These are phyloP conservation scores for Karalla daura DNA, from an alignment of 2,797 vertebrate species.

Conservation along the genomic window DNA sequence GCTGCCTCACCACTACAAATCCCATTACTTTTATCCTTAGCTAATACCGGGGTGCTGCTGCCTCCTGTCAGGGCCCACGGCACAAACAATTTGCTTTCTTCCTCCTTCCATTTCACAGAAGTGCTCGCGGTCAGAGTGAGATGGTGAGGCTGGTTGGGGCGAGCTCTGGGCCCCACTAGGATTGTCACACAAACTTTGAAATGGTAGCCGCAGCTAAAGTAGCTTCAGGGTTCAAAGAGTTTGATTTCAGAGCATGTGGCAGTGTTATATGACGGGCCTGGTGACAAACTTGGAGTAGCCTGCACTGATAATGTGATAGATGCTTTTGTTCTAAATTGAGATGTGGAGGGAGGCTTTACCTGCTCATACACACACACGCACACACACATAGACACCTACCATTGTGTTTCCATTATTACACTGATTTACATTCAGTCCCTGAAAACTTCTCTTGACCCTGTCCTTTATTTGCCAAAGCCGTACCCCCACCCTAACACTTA, in stretches of 20 bases:
- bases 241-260: conserved; percentile 40
- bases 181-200: conserved; percentile 70
- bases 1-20: conserved; percentile 81
- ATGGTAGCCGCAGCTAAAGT: conserved; percentile 51
- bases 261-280: conserved; percentile 32
- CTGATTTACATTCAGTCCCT: no score
- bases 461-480: no score
- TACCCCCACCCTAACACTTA: no score
- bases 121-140: conserved; percentile 63
- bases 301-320: conserved; percentile 8
- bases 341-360: conserved; percentile 17
- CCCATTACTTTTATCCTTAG: conserved; percentile 86
- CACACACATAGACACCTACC: conserved; percentile 9
- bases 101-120: conserved; percentile 78
- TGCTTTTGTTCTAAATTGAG: conserved; percentile 31
- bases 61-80: conserved; percentile 82
- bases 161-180: conserved; percentile 56
- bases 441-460: no score
- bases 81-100: conserved; percentile 84
- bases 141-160: conserved; percentile 63
- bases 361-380: conserved; percentile 23
- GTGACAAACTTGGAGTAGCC: background rate
- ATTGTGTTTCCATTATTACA: no score
- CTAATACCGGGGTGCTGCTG: conserved; percentile 78
- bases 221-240: conserved; percentile 37